Percentiles rank a stretch among this genome's conserved stretches.
Conservation (phyloP, 2,797 vertebrate genomes). For the Etheostoma nigrum region DNA sequence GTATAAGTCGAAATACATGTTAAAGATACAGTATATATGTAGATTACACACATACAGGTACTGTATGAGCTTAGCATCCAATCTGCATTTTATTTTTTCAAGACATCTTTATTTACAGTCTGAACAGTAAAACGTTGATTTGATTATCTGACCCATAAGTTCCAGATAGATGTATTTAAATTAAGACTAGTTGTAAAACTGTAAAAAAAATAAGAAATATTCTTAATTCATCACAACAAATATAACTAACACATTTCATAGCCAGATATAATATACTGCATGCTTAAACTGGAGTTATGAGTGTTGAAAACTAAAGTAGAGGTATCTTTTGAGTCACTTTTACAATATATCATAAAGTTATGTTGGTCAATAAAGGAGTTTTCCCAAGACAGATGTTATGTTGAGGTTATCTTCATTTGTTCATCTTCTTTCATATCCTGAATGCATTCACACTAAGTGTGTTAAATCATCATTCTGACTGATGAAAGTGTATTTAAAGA, state of each 20-base stretch:
- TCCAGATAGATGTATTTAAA: neutral
- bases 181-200: neutral
- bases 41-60: neutral
- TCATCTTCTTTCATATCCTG: neutral
- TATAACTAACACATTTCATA: neutral
- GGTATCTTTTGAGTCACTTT: constrained; percentile 6
- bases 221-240: neutral
- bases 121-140: neutral
- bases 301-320: neutral
- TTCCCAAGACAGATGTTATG: constrained; percentile 2
- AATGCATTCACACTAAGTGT: neutral
- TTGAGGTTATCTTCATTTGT: neutral
- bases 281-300: neutral
- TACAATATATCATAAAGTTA: neutral
- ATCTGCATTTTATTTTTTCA: neutral
- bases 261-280: neutral
- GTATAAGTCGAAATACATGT: neutral
- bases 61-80: neutral
- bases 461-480: neutral
- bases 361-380: constrained; percentile 1
- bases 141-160: neutral
- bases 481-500: neutral
- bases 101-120: neutral
- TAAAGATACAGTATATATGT: neutral
- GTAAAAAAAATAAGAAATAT: neutral